Evolutionary conservation across 1,140 invertebrate species (phyloP).

Genomic region (Drosophila pectinifera): DNA sequence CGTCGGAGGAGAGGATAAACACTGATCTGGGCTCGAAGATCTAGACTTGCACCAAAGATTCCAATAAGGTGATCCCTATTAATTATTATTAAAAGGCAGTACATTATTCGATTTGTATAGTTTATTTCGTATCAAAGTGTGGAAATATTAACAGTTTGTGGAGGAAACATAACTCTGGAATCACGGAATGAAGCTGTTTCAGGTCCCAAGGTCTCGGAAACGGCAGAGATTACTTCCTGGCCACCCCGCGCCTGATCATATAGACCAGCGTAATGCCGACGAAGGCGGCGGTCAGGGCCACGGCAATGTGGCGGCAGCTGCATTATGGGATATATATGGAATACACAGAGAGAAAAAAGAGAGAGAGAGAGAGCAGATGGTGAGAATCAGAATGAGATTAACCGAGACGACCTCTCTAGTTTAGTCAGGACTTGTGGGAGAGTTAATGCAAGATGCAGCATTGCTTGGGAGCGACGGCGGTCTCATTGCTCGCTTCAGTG

Average conservation of each 20-base stretch:
- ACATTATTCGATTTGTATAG: slow-evolving; percentile 13
- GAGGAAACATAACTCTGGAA: slow-evolving; percentile 11
- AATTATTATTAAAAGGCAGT: too few species aligned
- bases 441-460: slow-evolving; percentile 73
- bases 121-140: slow-evolving; percentile 39
- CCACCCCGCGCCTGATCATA: slow-evolving; percentile 56
- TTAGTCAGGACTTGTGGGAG: not conserved
- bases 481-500: slow-evolving; percentile 35
- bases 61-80: too few species aligned
- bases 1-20: too few species aligned
- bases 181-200: slow-evolving; percentile 54
- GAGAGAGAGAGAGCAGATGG: slow-evolving; percentile 1
- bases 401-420: not conserved
- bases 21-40: too few species aligned
- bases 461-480: slow-evolving; percentile 59
- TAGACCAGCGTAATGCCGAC: slow-evolving; percentile 79
- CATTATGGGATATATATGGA: slow-evolving; percentile 42
- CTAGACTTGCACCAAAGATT: too few species aligned
- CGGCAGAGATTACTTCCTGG: slow-evolving; percentile 37
- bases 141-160: slow-evolving; percentile 3
- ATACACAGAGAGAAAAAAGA: slow-evolving; percentile 9
- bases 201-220: slow-evolving; percentile 12
- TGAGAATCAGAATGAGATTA: too few species aligned
- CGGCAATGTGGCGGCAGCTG: slow-evolving; percentile 78
- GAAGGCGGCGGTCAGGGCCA: slow-evolving; percentile 75